Conservation (phyloP, 2,888 invertebrate genomes). For the Autographa gamma region DNA sequence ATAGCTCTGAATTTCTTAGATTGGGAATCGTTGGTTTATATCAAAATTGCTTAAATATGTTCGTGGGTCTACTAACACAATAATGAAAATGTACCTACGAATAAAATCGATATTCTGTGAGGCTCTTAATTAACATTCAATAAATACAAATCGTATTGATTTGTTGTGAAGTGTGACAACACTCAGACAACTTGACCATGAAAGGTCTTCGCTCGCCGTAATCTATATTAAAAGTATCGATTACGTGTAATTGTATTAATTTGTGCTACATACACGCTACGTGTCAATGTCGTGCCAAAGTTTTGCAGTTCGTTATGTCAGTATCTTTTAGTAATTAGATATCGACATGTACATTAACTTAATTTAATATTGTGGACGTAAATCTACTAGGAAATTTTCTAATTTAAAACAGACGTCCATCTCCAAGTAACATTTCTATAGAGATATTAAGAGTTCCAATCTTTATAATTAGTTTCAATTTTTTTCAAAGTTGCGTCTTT, state of each 20-base stretch:
- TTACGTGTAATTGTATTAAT: conserved; percentile 5
- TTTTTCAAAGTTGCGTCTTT: too few species aligned
- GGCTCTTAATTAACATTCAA: too few species aligned
- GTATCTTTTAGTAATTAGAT: not conserved
- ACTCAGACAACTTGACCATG: conserved; percentile 1
- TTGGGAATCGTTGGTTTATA: too few species aligned
- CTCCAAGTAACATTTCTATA: too few species aligned
- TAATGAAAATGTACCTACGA: too few species aligned
- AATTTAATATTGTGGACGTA: not conserved
- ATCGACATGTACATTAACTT: not conserved
- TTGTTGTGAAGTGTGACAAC: not conserved
- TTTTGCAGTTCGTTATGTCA: too few species aligned
- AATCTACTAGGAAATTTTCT: not conserved
- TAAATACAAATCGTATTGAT: not conserved
- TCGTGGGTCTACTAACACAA: too few species aligned
- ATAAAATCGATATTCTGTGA: too few species aligned
- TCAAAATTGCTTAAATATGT: too few species aligned
- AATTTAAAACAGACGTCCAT: not conserved
- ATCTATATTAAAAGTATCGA: not conserved
- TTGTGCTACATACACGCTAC: not conserved
- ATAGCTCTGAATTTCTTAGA: too few species aligned
- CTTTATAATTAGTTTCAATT: too few species aligned
- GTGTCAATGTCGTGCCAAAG: conserved; percentile 1
- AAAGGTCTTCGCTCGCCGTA: not conserved
- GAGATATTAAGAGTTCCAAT: too few species aligned